A percentile compares a stretch with the other conserved stretches of the same genome.
Evolutionary conservation across 2,113 vertebrate genomes (phyloP).

Genomic region (mouse (Mus musculus)): DNA sequence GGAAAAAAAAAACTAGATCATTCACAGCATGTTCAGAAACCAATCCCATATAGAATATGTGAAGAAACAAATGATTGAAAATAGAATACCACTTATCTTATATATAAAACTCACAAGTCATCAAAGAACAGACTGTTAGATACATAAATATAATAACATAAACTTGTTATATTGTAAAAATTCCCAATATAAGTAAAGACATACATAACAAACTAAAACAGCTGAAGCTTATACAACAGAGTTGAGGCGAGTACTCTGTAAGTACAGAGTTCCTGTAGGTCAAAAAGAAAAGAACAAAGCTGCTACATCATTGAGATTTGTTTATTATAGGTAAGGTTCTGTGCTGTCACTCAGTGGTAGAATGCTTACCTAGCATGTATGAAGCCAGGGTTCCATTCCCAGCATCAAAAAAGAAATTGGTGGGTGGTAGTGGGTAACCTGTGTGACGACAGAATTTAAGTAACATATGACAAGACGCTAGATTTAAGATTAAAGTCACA

Average conservation of each 20-base stretch:
- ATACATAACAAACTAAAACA: neutral
- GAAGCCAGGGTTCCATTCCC: neutral
- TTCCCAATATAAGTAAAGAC: neutral
- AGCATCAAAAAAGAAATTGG: neutral
- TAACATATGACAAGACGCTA: neutral
- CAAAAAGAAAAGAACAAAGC: neutral
- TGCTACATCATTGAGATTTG: no score
- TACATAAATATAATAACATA: conserved; percentile 20
- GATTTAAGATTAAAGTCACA: conserved; percentile 5
- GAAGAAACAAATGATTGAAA: neutral
- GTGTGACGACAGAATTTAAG: neutral
- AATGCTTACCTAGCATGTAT: neutral
- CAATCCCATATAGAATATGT: neutral
- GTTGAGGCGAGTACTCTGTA: neutral
- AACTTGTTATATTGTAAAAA: neutral
- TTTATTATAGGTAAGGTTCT: neutral
- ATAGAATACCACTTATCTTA: neutral
- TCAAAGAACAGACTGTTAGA: neutral
- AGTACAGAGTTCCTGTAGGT: conserved; percentile 2
- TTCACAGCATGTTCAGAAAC: neutral
- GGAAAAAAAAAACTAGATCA: neutral
- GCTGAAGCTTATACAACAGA: neutral
- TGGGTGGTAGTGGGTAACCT: neutral
- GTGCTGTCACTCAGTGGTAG: neutral
- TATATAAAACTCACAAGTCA: neutral